Percentiles rank a stretch among this genome's conserved stretches.
Conservation (phyloP, 2,113 vertebrate species). For the Dicentrarchus labrax region DNA sequence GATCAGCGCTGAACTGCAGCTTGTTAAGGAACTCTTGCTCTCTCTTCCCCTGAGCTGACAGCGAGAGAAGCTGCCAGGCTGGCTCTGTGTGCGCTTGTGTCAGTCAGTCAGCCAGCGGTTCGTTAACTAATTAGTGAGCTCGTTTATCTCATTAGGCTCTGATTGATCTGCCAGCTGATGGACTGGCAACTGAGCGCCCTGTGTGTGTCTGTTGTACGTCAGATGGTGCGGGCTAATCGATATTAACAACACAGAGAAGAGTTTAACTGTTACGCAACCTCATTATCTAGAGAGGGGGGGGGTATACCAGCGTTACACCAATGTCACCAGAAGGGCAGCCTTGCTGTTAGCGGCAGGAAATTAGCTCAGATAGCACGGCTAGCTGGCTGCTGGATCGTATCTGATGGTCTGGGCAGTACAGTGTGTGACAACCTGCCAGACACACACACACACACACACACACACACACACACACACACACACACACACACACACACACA, state of each 20-base stretch:
- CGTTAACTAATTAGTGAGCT: constrained; percentile 75
- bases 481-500: background rate
- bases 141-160: constrained; percentile 77
- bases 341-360: constrained; percentile 58
- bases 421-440: background rate
- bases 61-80: constrained; percentile 44
- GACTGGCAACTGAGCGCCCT: constrained; percentile 53
- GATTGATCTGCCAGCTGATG: constrained; percentile 78
- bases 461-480: constrained; percentile 20
- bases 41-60: constrained; percentile 18
- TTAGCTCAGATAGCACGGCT: constrained; percentile 32
- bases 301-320: constrained; percentile 51
- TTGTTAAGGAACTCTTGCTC: background rate
- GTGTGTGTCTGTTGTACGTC: constrained; percentile 63
- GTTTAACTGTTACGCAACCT: constrained; percentile 76
- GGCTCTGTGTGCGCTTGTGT: constrained; percentile 41
- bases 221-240: constrained; percentile 62
- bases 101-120: constrained; percentile 65
- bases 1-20: background rate
- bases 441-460: background rate
- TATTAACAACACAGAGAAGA: constrained; percentile 70
- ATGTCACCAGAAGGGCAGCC: constrained; percentile 71
- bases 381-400: constrained; percentile 23
- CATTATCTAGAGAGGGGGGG: constrained; percentile 44
- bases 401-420: background rate